Base-by-base conservation (phyloP, 2,113 vertebrate genomes). In the Alligator mississippiensis region DNA sequence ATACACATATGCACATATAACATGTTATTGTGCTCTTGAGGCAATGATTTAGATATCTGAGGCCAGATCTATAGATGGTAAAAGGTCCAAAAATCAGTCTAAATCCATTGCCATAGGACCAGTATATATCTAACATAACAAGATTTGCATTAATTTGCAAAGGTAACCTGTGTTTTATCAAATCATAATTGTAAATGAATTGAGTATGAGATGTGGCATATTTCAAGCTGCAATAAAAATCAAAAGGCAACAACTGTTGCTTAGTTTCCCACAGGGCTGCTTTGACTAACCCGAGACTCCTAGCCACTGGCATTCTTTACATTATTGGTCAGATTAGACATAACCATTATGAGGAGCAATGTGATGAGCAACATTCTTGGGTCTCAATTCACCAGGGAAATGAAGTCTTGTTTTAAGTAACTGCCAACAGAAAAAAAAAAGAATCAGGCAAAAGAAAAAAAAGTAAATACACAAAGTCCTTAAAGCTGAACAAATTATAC, bases 191-290 rank as follows among this genome's bases (percentile, higher is more conserved):
- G 59, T 63, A 89, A 91, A 25, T 34, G 22, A 85, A 22, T 59
- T 90, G 90, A 94, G 85, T 80, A 93, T 75, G 79, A 93, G 81
- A 90, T 66, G 14, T 93, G 77, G 80, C 24, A 66, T 83, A 80
- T 85, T 94, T 96, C 34, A 93, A 92, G 54, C 54, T 84, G 75
- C n/a, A 96, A 93, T 30, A 93, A 93, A 90, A 91, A 90, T 34
- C 64, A 82, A 92, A 93, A 94, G 34, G 59, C 57, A 91, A 84
- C 34, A 86, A 76, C 28, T 82, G 17, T 64, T 88, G 63, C 9
- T 90, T 68, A 61, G 28, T 54, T 59, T 78, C 38, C 57, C 83
- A 84, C 30, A 80, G 66, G 7, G 21, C 64, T 18, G 60, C 76
- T 80, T 92, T 91, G 60, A 82, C 89, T 15, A 92, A 80, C 1